Conservation (phyloP, 2,888 invertebrate genomes). For the Heliothis peltigera region DNA sequence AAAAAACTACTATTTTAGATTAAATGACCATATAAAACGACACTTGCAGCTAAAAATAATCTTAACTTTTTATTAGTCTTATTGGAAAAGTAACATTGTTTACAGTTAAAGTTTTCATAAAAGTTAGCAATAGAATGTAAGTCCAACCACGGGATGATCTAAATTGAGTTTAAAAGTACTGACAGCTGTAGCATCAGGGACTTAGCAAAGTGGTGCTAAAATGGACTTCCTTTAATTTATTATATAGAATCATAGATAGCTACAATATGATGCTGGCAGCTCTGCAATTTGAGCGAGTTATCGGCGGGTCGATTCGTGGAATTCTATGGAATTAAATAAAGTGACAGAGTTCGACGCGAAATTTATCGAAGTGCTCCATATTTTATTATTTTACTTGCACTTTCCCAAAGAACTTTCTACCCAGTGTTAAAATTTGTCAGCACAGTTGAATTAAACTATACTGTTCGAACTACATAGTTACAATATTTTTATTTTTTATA, state of each 20-base stretch:
- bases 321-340: constrained; percentile 77
- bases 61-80: constrained; percentile 27
- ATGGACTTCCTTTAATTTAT: constrained; percentile 79
- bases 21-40: constrained; percentile 6
- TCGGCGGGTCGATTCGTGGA: constrained; percentile 62
- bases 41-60: constrained; percentile 5
- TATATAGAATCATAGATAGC: constrained; percentile 52
- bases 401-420: constrained; percentile 16
- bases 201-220: constrained; percentile 71
- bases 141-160: constrained; percentile 65
- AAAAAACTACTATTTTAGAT: not conserved
- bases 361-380: constrained; percentile 59
- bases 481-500: too few relatives aligned
- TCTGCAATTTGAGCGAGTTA: constrained; percentile 78
- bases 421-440: constrained; percentile 15
- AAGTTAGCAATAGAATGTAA: constrained; percentile 62
- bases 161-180: constrained; percentile 70
- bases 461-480: too few relatives aligned
- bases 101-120: constrained; percentile 61
- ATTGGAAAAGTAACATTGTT: constrained; percentile 47
- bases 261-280: constrained; percentile 72
- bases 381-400: constrained; percentile 34
- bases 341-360: constrained; percentile 66
- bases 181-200: constrained; percentile 59
- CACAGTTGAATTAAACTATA: too few relatives aligned